phyloP scores from a whole-genome alignment of 1,140 invertebrate genomes.

The Aphaenogaster ashmeadi region DNA sequence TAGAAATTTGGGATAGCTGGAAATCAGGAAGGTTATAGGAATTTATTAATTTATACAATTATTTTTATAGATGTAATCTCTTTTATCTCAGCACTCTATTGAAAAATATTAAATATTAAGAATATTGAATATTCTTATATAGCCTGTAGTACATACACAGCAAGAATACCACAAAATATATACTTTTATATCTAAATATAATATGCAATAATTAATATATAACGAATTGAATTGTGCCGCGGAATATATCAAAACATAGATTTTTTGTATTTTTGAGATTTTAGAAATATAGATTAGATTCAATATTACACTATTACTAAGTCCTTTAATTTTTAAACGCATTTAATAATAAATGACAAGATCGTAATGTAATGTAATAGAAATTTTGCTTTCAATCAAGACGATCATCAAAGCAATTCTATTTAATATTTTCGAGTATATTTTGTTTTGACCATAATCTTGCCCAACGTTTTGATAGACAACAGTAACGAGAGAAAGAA shows the following conservation, averaged over 20 bases:
- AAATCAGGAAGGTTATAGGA: neutral
- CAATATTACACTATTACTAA: neutral
- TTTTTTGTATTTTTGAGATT: neutral
- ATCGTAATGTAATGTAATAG: neutral
- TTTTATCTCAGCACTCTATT: neutral
- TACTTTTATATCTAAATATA: neutral
- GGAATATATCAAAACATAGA: neutral
- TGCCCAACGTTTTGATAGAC: constrained; percentile 1
- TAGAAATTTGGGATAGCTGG: neutral
- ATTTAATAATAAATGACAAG: neutral
- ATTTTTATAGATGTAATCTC: neutral
- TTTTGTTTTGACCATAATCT: constrained; percentile 15
- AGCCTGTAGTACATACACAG: neutral
- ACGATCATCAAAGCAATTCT: neutral
- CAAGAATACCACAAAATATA: neutral
- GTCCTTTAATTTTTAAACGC: neutral
- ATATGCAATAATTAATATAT: neutral
- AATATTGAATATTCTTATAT: neutral
- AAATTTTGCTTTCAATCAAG: constrained; percentile 19
- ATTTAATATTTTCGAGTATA: neutral
- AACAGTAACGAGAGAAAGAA: constrained; percentile 54
- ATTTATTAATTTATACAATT: neutral
- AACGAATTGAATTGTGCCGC: neutral
- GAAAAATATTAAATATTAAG: neutral
- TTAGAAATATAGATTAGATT: neutral